Conservation (phyloP, 2,888 invertebrate species). For the Mythimna pallens region DNA sequence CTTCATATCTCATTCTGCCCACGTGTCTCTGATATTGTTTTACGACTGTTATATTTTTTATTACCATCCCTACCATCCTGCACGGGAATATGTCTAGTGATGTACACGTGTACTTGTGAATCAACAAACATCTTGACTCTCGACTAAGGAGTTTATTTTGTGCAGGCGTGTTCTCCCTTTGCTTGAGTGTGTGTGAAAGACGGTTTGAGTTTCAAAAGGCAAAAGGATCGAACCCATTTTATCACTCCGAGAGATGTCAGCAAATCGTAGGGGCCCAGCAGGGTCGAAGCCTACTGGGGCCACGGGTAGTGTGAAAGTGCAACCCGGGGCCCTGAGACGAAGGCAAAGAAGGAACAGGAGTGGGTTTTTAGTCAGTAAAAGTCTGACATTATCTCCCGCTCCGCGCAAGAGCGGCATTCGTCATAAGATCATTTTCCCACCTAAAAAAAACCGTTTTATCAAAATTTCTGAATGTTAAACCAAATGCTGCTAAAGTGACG, state of each 20-base stretch:
- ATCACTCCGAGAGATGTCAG: too few relatives aligned
- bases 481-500: neutral
- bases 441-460: too few relatives aligned
- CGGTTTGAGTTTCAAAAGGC: neutral
- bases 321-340: too few relatives aligned
- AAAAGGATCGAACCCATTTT: too few relatives aligned
- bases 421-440: too few relatives aligned
- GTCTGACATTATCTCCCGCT: too few relatives aligned
- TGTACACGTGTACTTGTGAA: constrained; percentile 36
- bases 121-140: constrained; percentile 44
- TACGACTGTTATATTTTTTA: constrained; percentile 75
- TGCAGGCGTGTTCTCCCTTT: neutral
- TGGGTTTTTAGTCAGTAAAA: too few relatives aligned
- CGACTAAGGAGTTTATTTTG: constrained; percentile 36
- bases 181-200: neutral
- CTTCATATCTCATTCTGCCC: constrained; percentile 63
- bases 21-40: constrained; percentile 71
- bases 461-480: neutral
- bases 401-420: too few relatives aligned
- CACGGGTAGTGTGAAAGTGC: too few relatives aligned
- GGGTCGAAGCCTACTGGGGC: too few relatives aligned
- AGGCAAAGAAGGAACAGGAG: too few relatives aligned
- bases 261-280: too few relatives aligned
- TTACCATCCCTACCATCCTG: constrained; percentile 61
- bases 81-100: constrained; percentile 47